Percentiles rank a stretch among this genome's conserved stretches.
These are phyloP conservation scores for Hoplostethus atlanticus DNA, from an alignment of 2,797 vertebrate genomes.

Conservation along the genomic window DNA sequence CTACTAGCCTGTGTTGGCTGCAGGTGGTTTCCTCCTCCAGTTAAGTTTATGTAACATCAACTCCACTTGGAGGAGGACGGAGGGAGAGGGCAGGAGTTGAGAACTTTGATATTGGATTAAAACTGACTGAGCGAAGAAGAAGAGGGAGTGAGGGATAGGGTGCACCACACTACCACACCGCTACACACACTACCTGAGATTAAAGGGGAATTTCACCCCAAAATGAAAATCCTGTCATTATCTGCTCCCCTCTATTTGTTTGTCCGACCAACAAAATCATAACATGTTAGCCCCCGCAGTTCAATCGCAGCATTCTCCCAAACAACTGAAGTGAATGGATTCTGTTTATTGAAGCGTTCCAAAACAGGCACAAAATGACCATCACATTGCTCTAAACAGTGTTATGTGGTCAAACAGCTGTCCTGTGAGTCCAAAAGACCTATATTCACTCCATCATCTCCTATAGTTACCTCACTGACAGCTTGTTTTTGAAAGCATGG, in stretches of 20 bases:
- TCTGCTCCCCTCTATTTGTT: too few species aligned
- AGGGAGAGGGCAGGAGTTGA: not conserved
- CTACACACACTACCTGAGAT: not conserved
- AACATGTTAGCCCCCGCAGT: too few species aligned
- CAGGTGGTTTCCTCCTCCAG: constrained; percentile 58
- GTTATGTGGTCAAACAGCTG: too few species aligned
- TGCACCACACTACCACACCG: constrained; percentile 7
- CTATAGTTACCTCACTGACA: not conserved
- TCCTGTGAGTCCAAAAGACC: too few species aligned
- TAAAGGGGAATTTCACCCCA: not conserved
- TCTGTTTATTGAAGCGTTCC: too few species aligned
- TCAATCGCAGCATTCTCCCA: too few species aligned
- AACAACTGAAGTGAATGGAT: too few species aligned
- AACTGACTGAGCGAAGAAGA: constrained; percentile 15
- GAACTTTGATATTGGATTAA: constrained; percentile 21
- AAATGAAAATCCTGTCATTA: not conserved
- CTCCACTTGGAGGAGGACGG: constrained; percentile 18
- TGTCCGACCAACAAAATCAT: too few species aligned
- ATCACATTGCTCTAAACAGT: too few species aligned
- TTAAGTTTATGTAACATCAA: constrained; percentile 66
- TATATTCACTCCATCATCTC: too few species aligned
- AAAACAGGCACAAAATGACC: too few species aligned
- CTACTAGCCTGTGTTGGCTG: constrained; percentile 43
- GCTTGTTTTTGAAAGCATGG: constrained; percentile 13
- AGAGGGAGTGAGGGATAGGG: not conserved